Conservation (phyloP, 2,888 invertebrate genomes). For the Acleris emargana region DNA sequence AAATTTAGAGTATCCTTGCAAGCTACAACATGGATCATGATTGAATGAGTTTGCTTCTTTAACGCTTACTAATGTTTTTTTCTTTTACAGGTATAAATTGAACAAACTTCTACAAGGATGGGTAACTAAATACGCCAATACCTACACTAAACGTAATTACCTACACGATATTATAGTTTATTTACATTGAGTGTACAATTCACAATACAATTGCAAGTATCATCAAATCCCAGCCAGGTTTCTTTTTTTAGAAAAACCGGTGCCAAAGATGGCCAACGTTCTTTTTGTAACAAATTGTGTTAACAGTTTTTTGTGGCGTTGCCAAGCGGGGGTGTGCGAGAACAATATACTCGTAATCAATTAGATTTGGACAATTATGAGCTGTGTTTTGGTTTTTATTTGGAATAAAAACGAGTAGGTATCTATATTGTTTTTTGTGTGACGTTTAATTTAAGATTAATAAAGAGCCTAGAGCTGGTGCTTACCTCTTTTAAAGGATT, state of each 20-base stretch:
- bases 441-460: no score
- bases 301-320: slow-evolving; percentile 9
- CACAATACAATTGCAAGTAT: no score
- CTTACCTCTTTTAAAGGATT: no score
- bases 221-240: no score
- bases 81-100: no score
- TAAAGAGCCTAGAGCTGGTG: no score
- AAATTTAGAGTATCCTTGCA: no score
- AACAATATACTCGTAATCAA: slow-evolving; percentile 23
- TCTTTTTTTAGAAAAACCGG: slow-evolving; percentile 7
- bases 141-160: background rate
- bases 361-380: slow-evolving; percentile 13
- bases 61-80: no score
- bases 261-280: slow-evolving; percentile 23
- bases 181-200: no score
- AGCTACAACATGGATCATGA: no score
- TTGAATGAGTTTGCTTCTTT: no score
- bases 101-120: background rate
- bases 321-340: background rate
- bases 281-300: background rate
- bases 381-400: slow-evolving; percentile 14
- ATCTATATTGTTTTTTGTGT: background rate
- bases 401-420: background rate
- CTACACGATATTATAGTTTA: background rate
- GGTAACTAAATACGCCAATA: background rate